Evolutionary conservation across 1,140 invertebrate species (phyloP), one percentile per base, ranked within the genome.

Genomic region (Dreissena rostriformis): DNA sequence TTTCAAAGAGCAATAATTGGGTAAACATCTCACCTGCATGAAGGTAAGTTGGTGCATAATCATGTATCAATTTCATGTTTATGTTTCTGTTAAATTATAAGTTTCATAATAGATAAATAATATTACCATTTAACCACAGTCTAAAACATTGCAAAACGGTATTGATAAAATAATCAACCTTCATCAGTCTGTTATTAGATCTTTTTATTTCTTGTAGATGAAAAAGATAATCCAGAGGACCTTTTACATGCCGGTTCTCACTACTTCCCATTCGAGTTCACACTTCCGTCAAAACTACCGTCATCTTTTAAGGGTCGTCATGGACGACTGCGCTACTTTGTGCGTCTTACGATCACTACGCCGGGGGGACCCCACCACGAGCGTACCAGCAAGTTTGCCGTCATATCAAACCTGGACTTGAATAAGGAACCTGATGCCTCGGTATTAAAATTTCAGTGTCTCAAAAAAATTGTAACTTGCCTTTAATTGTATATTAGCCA

Each of bases 241-340:
- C 70, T 90, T 12, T 82, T 92, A 24, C 90, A 92, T 63, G 78
- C 90, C 22, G 91, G 91, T 22, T 92, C 91, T 29, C 90, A 92
- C 84, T 92, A 92, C 78, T 92, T 92, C 75, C 91, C 91, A 65
- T 92, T 92, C 84, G 91, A 92, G 83, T 92, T 92, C 82, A 88
- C 86, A 12, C 85, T 92, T 70, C 91, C 91, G 63, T 78, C 79
- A 26, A 88, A 90, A 82, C 86, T 91, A 55, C 91, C 91, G 39
- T 91, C 90, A 49, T 92, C 91, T 49, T 92, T 92, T 82, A 92
- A 91, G 85, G 90, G 91, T 77, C 91, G 91, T 87, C 91, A 92
- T 88, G 91, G 91, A 53, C 86, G 91, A 28, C 83, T 92, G 68
- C 87, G 91, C n/a, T 92, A 92, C 82, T 92, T 87, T 86, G 90